Base-by-base conservation (phyloP, 2,888 invertebrate genomes). In the Drepanosiphum platanoidis region DNA sequence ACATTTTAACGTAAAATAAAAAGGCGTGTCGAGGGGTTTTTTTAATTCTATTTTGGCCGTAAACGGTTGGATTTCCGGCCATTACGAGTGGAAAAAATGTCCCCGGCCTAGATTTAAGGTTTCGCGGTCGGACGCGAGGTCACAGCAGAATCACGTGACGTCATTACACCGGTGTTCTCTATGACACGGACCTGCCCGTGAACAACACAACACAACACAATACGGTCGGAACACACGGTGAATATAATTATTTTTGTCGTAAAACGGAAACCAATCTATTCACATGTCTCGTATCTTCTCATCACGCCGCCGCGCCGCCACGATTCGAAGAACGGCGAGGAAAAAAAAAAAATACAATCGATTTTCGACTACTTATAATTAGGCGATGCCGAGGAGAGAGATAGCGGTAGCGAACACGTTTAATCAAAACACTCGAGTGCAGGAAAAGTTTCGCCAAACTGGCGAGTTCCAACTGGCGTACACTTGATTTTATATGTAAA, bases 121-220 rank as follows among this genome's bases (percentile, higher is more conserved):
- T 70, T 80, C 80, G 70, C 70, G 80, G 80, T 58, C 52, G 34
- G 11, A 52, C 34, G 18, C 80, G 58, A 80, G 80, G 80, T 70
- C 27, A 11, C 32, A 36, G 27, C 18, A 78, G 34, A 34, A 64
- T 34, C n/a, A 36, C n/a, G 18, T 68, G 68, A 80, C 79, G 52
- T 52, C 34, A 27, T n/a, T 34, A n/a, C n/a, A n/a, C 32, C 52
- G 74, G 30, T 58, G n/a, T 58, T n/a, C 36, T 58, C 75, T 15
- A 5, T 27, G 75, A 36, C 34, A 36, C 64, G 13, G 64, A 22
- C 52, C 52, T 52, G 52, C 52, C 52, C 52, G 64, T 64, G 64
- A 30, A 64, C 27, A 30, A 30, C 30, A 64, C 64, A 13, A 22
- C 9, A 64, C 27, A 30, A 61, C 27, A 61, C 18, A 5, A 52